Evolutionary conservation across 53 echinoderm and acorn worm genomes (phyloP).

Genomic region (Arbacia lixula): DNA sequence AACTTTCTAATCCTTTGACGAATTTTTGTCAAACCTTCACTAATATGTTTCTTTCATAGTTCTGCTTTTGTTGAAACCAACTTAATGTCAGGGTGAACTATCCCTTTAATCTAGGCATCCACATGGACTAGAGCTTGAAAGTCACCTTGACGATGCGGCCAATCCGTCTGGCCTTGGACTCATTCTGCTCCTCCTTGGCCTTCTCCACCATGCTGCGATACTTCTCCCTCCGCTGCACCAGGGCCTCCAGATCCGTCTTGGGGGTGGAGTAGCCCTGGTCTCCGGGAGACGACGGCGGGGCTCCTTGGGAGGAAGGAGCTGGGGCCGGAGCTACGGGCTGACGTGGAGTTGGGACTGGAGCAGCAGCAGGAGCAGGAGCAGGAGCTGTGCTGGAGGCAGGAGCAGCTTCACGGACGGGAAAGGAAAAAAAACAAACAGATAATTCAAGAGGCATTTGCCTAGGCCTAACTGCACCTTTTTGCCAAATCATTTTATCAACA

Average conservation of each 20-base stretch:
- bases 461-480: too few species aligned
- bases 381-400: slow-evolving; percentile 5
- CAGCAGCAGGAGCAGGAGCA: background rate
- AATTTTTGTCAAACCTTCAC: too few species aligned
- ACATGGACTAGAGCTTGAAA: too few species aligned
- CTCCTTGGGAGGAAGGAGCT: background rate
- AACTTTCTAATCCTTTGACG: too few species aligned
- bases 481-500: too few species aligned
- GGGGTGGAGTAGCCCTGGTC: slow-evolving; percentile 32
- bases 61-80: too few species aligned
- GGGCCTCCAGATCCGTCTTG: slow-evolving; percentile 77
- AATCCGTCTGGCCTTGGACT: slow-evolving; percentile 81
- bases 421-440: too few species aligned
- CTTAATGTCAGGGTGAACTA: too few species aligned
- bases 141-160: slow-evolving; percentile 91
- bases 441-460: too few species aligned
- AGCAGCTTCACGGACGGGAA: background rate
- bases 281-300: background rate
- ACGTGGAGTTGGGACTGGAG: background rate
- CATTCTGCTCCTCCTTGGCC: slow-evolving; percentile 79
- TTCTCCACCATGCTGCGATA: slow-evolving; percentile 71
- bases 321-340: background rate
- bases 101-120: too few species aligned
- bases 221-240: slow-evolving; percentile 71
- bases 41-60: too few species aligned